phyloP scores from a whole-genome alignment of 1,140 invertebrate genomes.

The Rhagoletis zephyria region DNA sequence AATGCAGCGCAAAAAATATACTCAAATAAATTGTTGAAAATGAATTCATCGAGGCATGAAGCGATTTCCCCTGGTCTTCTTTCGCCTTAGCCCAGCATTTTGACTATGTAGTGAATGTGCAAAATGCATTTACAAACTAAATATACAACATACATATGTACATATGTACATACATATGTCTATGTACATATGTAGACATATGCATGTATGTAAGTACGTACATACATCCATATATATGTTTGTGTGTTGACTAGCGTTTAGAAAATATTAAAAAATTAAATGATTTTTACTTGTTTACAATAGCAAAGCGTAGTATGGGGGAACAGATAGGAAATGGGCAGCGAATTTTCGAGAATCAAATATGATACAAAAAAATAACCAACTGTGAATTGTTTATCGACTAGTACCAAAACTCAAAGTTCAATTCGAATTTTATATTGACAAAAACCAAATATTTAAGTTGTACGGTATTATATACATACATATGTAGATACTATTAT shows the following conservation, averaged over 20 bases:
- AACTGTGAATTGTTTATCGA: neutral
- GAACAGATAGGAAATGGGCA: neutral
- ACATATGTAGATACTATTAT: too few species aligned
- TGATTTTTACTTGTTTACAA: neutral
- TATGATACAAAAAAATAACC: neutral
- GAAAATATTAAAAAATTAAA: neutral
- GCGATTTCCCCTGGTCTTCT: neutral
- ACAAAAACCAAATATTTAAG: neutral
- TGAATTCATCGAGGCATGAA: slow-evolving; percentile 16
- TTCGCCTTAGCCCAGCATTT: neutral
- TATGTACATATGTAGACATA: neutral
- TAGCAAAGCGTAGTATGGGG: neutral
- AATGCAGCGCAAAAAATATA: slow-evolving; percentile 37
- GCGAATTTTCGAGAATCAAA: slow-evolving; percentile 9
- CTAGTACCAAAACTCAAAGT: neutral
- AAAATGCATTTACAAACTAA: neutral
- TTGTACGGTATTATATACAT: too few species aligned
- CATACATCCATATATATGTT: neutral
- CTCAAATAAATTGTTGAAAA: slow-evolving; percentile 45
- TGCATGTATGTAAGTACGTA: neutral
- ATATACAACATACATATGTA: neutral
- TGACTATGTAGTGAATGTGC: neutral
- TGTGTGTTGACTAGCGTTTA: neutral
- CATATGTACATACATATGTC: neutral
- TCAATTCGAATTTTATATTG: neutral